Evolutionary conservation across 2,888 invertebrate species (phyloP).

Genomic region (Papilio protenor): DNA sequence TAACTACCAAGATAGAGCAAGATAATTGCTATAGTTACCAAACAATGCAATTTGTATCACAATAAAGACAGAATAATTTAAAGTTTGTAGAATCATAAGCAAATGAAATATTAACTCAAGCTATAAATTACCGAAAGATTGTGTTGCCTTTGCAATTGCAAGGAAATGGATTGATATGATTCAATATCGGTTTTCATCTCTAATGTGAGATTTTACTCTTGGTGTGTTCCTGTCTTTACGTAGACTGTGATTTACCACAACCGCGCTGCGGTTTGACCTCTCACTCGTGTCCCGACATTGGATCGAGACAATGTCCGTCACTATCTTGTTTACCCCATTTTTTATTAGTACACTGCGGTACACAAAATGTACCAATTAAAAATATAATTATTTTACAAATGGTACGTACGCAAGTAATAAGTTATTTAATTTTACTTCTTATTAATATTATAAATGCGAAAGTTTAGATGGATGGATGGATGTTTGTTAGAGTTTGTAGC

Average conservation of each 20-base stretch:
- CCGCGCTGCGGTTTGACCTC: conserved; percentile 65
- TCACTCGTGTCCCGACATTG: conserved; percentile 50
- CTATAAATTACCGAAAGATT: no score
- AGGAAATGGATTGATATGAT: not conserved
- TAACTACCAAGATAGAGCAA: not conserved
- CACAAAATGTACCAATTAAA: not conserved
- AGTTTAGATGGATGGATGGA: no score
- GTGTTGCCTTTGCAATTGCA: not conserved
- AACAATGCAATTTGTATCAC: not conserved
- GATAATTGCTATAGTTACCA: not conserved
- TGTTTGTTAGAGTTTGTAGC: no score
- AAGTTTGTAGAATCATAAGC: not conserved
- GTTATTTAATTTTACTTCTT: no score
- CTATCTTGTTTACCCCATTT: conserved; percentile 41
- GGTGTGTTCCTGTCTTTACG: conserved; percentile 41
- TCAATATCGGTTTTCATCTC: not conserved
- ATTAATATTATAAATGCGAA: no score
- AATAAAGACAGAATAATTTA: not conserved
- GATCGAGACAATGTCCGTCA: conserved; percentile 51
- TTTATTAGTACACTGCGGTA: conserved; percentile 29
- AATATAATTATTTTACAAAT: not conserved
- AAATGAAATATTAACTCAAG: not conserved
- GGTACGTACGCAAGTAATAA: not conserved
- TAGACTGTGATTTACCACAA: conserved; percentile 53
- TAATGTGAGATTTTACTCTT: not conserved